These are phyloP conservation scores for Siphlonurus alternatus DNA, from an alignment of 2,888 invertebrate species.

Conservation along the genomic window DNA sequence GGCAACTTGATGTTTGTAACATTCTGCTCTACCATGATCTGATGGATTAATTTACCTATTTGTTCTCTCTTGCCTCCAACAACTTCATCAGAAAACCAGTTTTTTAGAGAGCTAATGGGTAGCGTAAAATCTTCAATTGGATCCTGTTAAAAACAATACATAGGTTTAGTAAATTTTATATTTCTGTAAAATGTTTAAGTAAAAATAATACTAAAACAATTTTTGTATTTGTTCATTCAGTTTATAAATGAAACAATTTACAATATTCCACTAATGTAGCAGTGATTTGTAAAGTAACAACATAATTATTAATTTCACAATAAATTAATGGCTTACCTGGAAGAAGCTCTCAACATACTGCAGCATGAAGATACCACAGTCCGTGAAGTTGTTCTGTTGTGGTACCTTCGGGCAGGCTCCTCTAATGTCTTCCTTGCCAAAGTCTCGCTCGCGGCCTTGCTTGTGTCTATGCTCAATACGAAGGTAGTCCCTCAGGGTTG, in stretches of 20 bases:
- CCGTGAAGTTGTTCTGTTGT: slow-evolving; percentile 94
- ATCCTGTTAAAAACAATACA: slow-evolving; percentile 32
- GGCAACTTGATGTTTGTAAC: slow-evolving; percentile 40
- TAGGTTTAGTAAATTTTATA: neutral
- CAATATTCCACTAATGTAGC: too few relatives aligned
- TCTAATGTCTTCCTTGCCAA: slow-evolving; percentile 68
- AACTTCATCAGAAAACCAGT: slow-evolving; percentile 75
- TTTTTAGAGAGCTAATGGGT: slow-evolving; percentile 63
- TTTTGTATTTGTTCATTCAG: too few relatives aligned
- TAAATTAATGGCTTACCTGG: too few relatives aligned
- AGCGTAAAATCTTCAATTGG: slow-evolving; percentile 66
- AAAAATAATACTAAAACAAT: too few relatives aligned
- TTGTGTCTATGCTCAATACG: slow-evolving; percentile 72
- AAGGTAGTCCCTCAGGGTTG: slow-evolving; percentile 79
- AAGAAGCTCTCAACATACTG: slow-evolving; percentile 97
- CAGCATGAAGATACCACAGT: slow-evolving; percentile 88
- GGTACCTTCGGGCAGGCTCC: slow-evolving; percentile 83
- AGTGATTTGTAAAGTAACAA: too few relatives aligned
- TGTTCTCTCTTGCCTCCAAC: slow-evolving; percentile 77
- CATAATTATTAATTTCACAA: too few relatives aligned
- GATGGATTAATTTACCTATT: slow-evolving; percentile 58
- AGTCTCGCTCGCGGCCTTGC: slow-evolving; percentile 44
- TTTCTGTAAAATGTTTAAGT: too few relatives aligned
- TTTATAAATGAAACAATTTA: too few relatives aligned
- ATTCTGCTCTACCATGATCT: slow-evolving; percentile 54